phyloP scores from a whole-genome alignment of 2,113 vertebrate species.

The Argyrosomus japonicus region DNA sequence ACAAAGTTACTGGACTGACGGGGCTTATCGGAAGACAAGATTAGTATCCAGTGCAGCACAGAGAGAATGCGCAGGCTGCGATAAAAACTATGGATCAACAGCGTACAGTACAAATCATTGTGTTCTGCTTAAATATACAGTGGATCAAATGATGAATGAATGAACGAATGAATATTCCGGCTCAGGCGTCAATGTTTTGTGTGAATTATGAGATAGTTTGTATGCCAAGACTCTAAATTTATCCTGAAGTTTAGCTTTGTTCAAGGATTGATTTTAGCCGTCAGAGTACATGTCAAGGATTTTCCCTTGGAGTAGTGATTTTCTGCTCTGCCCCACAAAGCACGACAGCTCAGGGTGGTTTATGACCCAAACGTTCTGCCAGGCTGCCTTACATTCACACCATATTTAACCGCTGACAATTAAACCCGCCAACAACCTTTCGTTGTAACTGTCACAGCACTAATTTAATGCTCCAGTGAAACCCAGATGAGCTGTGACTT shows the following conservation, averaged over 20 bases:
- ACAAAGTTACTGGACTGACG: slow-evolving; percentile 28
- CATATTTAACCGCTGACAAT: slow-evolving; percentile 72
- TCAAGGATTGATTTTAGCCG: slow-evolving; percentile 56
- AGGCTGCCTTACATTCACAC: slow-evolving; percentile 54
- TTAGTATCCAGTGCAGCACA: neutral
- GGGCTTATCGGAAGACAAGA: slow-evolving; percentile 18
- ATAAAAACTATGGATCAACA: neutral
- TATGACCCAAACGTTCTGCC: slow-evolving; percentile 60
- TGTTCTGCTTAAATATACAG: neutral
- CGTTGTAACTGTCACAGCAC: slow-evolving; percentile 55
- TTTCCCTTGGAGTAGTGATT: slow-evolving; percentile 53
- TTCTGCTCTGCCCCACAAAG: slow-evolving; percentile 57
- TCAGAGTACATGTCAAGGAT: slow-evolving; percentile 53
- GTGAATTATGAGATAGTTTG: slow-evolving; percentile 12
- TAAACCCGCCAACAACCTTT: slow-evolving; percentile 66
- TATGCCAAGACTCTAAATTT: slow-evolving; percentile 48
- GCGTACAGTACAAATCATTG: neutral
- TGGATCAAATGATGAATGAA: slow-evolving; percentile 17
- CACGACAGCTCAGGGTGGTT: slow-evolving; percentile 49
- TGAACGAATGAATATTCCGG: slow-evolving; percentile 2
- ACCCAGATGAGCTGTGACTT: slow-evolving; percentile 57
- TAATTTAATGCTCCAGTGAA: slow-evolving; percentile 68
- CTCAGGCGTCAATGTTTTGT: neutral
- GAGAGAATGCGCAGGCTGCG: neutral
- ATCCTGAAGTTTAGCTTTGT: slow-evolving; percentile 52